Percentiles rank a stretch among this genome's conserved stretches.
phyloP scores from a whole-genome alignment of 2,113 vertebrate species.

The Oxygymnocypris stewartii region DNA sequence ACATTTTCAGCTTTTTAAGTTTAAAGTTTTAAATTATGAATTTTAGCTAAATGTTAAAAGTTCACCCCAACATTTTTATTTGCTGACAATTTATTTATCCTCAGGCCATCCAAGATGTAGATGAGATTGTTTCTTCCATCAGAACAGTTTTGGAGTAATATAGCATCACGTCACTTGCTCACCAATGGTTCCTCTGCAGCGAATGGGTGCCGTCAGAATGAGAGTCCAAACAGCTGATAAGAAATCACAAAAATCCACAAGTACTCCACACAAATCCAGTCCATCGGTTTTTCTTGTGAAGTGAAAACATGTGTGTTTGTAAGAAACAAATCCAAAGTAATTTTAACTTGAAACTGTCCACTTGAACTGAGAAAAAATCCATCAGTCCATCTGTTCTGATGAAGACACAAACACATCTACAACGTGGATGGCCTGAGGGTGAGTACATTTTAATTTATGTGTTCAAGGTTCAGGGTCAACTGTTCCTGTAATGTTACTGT shows the following conservation, averaged over 20 bases:
- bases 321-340: neutral
- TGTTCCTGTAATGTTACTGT: neutral
- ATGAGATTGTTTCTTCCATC: neutral
- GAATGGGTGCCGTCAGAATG: neutral
- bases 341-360: neutral
- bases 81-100: neutral
- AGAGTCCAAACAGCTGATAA: neutral
- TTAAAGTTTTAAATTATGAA: neutral
- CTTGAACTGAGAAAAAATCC: neutral
- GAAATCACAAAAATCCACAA: neutral
- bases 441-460: neutral
- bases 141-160: neutral
- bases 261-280: neutral
- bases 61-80: neutral
- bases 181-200: neutral
- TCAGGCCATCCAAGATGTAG: neutral
- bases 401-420: neutral
- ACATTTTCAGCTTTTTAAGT: neutral
- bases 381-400: neutral
- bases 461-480: too few relatives aligned
- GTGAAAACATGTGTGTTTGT: neutral
- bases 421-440: neutral
- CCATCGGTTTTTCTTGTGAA: neutral
- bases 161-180: neutral
- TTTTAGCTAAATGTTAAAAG: neutral